phyloP scores from a whole-genome alignment of 2,797 vertebrate genomes.

The Phoeniculus purpureus region DNA sequence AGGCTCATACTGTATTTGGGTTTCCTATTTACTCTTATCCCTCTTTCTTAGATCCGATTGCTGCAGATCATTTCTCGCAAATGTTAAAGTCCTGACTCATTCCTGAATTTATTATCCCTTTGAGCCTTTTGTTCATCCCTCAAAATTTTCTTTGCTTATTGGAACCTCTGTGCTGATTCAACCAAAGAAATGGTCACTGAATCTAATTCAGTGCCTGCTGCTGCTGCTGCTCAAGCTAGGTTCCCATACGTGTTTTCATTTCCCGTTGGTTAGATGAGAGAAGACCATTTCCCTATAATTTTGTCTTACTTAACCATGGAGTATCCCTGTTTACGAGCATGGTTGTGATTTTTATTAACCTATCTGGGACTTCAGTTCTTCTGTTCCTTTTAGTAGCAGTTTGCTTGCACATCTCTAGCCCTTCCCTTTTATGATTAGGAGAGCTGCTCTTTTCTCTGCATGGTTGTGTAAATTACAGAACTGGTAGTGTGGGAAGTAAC shows the following conservation, averaged over 20 bases:
- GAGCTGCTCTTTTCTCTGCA: not conserved
- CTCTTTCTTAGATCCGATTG: not conserved
- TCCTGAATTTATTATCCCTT: not conserved
- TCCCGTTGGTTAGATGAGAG: no score
- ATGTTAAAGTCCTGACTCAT: constrained; percentile 7
- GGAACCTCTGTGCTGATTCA: not conserved
- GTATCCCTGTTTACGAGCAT: not conserved
- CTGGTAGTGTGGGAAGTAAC: not conserved
- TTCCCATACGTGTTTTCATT: not conserved
- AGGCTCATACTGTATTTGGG: not conserved
- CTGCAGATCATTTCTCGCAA: not conserved
- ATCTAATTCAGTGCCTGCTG: not conserved
- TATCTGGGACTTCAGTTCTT: not conserved
- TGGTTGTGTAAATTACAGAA: not conserved
- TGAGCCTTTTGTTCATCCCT: not conserved
- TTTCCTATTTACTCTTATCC: not conserved
- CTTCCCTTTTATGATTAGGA: not conserved
- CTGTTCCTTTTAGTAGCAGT: not conserved
- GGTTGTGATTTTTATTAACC: not conserved
- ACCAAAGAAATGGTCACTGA: not conserved
- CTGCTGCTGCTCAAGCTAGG: not conserved
- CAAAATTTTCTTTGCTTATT: not conserved
- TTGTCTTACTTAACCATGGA: not conserved
- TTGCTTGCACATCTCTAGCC: not conserved
- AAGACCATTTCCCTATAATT: not conserved